Conservation (phyloP, 2,888 invertebrate genomes). For the Drosophila vallismaia region DNA sequence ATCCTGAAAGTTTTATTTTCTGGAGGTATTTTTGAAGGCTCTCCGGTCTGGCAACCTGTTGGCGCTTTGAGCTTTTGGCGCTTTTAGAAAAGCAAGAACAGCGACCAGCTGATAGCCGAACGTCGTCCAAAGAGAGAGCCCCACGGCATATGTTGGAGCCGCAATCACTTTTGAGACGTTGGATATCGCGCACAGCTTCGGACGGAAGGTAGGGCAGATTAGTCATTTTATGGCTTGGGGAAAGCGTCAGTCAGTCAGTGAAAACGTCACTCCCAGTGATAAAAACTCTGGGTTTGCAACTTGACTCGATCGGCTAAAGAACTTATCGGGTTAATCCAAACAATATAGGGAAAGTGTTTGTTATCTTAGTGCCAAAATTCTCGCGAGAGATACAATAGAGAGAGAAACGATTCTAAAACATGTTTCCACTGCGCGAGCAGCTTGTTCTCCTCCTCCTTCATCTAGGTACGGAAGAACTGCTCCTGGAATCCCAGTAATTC, state of each 20-base stretch:
- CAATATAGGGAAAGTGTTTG: neutral
- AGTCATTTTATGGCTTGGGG: neutral
- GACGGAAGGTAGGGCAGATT: neutral
- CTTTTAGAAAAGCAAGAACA: too few relatives aligned
- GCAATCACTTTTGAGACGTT: neutral
- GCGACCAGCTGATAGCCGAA: too few relatives aligned
- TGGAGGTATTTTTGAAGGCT: too few relatives aligned
- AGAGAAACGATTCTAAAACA: constrained; percentile 6
- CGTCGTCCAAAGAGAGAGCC: too few relatives aligned
- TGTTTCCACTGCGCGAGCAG: constrained; percentile 21
- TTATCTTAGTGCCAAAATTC: neutral
- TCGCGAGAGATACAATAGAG: neutral
- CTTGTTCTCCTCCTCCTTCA: constrained; percentile 6
- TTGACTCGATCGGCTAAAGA: too few relatives aligned
- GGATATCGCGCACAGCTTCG: neutral
- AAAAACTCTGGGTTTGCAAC: too few relatives aligned
- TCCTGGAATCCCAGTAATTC: constrained; percentile 15
- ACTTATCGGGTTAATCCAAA: too few relatives aligned
- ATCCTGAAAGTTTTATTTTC: too few relatives aligned
- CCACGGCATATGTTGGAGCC: neutral
- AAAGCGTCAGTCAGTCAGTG: neutral
- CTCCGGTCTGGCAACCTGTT: too few relatives aligned
- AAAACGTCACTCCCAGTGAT: neutral
- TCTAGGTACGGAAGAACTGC: constrained; percentile 5
- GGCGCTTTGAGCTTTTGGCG: too few relatives aligned